Conservation (phyloP, 2,888 invertebrate species). For the Lasioglossum vierecki region DNA sequence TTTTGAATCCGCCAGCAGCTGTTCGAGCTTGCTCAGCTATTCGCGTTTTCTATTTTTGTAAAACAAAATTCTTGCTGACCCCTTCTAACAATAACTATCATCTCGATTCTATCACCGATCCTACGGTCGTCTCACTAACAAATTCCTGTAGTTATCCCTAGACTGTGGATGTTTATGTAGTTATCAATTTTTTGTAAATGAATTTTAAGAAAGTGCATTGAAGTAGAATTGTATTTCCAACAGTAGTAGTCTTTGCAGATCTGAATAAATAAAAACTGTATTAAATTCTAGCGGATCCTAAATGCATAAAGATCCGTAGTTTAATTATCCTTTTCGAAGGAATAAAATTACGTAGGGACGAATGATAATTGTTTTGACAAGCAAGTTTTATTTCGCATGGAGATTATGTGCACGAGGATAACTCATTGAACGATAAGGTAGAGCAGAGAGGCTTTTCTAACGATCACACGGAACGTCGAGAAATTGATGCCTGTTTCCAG, state of each 20-base stretch:
- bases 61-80: background rate
- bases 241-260: too few species aligned
- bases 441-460: background rate
- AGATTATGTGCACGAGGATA: background rate
- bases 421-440: background rate
- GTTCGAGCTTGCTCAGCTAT: background rate
- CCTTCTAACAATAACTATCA: background rate
- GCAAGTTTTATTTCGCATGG: background rate
- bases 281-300: too few species aligned
- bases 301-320: too few species aligned
- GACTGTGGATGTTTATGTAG: too few species aligned
- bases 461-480: background rate
- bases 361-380: background rate
- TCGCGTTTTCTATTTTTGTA: background rate
- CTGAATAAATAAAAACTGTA: too few species aligned
- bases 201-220: too few species aligned
- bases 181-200: too few species aligned
- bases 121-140: background rate
- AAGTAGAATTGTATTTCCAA: too few species aligned
- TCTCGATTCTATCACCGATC: background rate
- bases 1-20: background rate
- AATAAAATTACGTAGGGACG: background rate
- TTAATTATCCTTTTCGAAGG: too few species aligned
- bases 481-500: constrained; percentile 36
- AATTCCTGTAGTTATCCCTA: background rate